Evolutionary conservation across 1,140 invertebrate genomes (phyloP), one percentile per base, ranked within the genome.

Genomic region (Drosophila cardini): DNA sequence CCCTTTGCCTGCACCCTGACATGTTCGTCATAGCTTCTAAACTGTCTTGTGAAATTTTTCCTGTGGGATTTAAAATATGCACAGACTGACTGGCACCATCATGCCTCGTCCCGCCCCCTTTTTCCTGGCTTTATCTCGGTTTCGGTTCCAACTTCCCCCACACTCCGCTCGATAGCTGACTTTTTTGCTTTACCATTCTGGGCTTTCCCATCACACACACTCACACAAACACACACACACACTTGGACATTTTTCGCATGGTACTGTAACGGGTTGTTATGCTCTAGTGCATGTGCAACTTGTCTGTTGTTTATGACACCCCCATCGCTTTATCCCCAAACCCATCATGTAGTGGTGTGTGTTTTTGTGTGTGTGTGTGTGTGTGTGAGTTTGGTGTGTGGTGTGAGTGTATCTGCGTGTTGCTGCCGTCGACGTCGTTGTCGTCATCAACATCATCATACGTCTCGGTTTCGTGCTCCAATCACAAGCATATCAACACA

Each of bases 11-110:
- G 26, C 10, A 18, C 15, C 18, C 36, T 26, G 43, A 48, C 70
- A 70, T 72, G 80, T 84, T 79, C 80, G 75, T 79, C 80, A 76
- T 84, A 84, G 80, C 87, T 84, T 67, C 84, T 72, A 78, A 72
- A 80, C 80, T 90, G 85, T 87, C 84, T 87, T 90, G 76, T 90
- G 85, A 89, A 89, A 87, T 87, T 87, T 84, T 87, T 87, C 84
- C 84, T 75, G 80, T 87, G 84, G 84, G 84, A 87, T 80, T 78
- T 89, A 84, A 87, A 89, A 87, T 87, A 87, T 87, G 83, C 83
- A 89, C 72, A 83, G 78, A 71, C 84, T 82, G 53, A 55, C 71
- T 74, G 67, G 65, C 80, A 65, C 71, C 72, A 53, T 73, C 65
- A 50, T 38, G 45, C 15, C 5, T 34, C 30, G 11, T 36, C 11